Evolutionary conservation across 2,113 vertebrate genomes (phyloP).

Genomic region (Porphyrio hochstetteri): DNA sequence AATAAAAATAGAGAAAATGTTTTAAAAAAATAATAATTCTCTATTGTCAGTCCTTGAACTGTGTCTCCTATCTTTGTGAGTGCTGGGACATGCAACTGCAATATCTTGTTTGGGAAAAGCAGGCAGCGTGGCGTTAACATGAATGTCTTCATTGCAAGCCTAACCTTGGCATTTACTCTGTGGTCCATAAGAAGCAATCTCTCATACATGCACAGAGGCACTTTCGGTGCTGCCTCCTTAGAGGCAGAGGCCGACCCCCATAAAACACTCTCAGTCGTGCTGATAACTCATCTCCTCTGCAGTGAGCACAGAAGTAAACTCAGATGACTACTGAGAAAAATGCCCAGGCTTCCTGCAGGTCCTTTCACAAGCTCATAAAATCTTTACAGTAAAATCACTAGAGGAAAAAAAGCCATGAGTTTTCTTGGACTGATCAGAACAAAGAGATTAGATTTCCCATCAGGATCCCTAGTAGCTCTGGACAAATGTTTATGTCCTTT

Average conservation of each 20-base stretch:
- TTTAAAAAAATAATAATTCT: not conserved
- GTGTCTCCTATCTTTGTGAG: not conserved
- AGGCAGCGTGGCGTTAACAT: not conserved
- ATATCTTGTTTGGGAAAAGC: rapidly evolving
- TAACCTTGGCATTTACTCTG: not conserved
- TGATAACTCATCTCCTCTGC: not conserved
- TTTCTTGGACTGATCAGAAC: not conserved
- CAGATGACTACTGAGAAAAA: not conserved
- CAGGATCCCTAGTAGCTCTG: not conserved
- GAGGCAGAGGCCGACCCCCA: not conserved
- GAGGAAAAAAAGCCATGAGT: not conserved
- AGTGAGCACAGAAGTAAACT: not conserved
- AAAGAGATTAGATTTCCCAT: not conserved
- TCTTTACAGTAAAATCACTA: not conserved
- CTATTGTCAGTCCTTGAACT: slow-evolving; percentile 11
- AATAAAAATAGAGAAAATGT: slow-evolving; percentile 56
- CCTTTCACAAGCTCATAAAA: not conserved
- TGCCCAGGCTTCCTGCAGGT: not conserved
- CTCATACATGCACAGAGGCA: not conserved
- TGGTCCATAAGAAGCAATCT: not conserved
- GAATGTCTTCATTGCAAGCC: not conserved
- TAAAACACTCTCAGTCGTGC: not conserved
- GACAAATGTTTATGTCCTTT: not conserved
- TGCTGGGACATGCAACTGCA: not conserved
- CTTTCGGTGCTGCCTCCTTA: not conserved